Evolutionary conservation across 2,113 vertebrate genomes (phyloP).

Genomic region (Phylloscopus whistleri): DNA sequence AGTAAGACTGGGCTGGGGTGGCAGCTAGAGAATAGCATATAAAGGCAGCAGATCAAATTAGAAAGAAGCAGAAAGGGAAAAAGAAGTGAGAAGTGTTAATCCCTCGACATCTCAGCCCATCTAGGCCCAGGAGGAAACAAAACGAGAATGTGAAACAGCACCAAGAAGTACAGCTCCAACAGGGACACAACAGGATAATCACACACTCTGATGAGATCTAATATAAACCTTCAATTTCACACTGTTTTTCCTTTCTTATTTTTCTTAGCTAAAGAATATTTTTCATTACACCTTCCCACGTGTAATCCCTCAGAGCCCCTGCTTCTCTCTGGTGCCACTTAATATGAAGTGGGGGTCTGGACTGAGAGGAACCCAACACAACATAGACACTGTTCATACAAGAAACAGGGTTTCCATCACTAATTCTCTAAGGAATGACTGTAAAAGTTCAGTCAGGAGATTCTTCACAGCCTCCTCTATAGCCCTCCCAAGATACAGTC

Average conservation of each 20-base stretch:
- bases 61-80: constrained; percentile 17
- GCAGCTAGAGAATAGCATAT: neutral
- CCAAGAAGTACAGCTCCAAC: neutral
- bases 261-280: neutral
- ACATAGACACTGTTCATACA: neutral
- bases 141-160: neutral
- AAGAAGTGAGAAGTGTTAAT: neutral
- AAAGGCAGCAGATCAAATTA: neutral
- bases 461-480: neutral
- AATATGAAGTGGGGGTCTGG: neutral
- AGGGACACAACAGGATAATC: neutral
- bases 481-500: neutral
- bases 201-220: neutral
- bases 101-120: neutral
- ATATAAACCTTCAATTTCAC: neutral
- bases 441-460: neutral
- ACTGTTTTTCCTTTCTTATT: neutral
- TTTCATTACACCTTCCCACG: neutral
- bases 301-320: neutral
- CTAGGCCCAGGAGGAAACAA: neutral
- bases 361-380: neutral
- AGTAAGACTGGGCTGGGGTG: neutral
- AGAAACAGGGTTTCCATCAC: neutral
- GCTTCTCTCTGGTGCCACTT: neutral
- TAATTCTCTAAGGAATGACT: neutral